Base-by-base conservation (phyloP, 2,113 vertebrate genomes). In the Xenopus tropicalis region DNA sequence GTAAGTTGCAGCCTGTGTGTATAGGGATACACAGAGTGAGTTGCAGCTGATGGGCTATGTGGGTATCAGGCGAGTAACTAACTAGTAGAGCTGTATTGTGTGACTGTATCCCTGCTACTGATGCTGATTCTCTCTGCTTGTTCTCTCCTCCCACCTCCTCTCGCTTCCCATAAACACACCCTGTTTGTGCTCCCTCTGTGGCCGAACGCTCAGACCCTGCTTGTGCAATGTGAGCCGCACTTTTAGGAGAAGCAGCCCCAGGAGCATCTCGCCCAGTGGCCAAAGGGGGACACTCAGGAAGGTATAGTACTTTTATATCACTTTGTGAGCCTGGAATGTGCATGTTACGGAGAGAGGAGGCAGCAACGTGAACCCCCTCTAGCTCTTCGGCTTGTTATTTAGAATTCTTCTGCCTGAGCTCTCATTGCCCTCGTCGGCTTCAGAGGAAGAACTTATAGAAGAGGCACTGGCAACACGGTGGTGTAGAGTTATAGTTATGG, bases 81-180 rank as follows among this genome's bases (percentile, higher is more conserved):
- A 37, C 10, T 5, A 8, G 29, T 9, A 3, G 5, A 16, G 10
- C 58, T 14, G 14, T 52, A 29, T n/a, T 52, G 24, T 48, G 19
- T 7, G 19, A 51, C 6, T 64, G 46, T 43, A 52, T 63, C 43
- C 63, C 6, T 19, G n/a, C 44, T 13, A 14, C 29, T 57, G 70
- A 57, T 72, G 71, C 57, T 51, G 29, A 58, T 66, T 16, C 42
- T 37, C 29, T 3, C 23, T 67, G 24, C 67, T 13, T 70, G 70
- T 57, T 21, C 63, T 5, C 52, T 70, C 72, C 68, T 54, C 64
- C 56, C 21, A 17, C 52, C 52, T 44, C 22, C n/a, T 57, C 61
- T n/a, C 52, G 43, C 12, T 25, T 14, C 44, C 46, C 42, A 71
- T 70, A 77, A 22, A 61, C 70, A 56, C 43, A 68, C 74, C 77